Base-by-base conservation (phyloP, 2,797 vertebrate genomes). In the Coregonus sp. region DNA sequence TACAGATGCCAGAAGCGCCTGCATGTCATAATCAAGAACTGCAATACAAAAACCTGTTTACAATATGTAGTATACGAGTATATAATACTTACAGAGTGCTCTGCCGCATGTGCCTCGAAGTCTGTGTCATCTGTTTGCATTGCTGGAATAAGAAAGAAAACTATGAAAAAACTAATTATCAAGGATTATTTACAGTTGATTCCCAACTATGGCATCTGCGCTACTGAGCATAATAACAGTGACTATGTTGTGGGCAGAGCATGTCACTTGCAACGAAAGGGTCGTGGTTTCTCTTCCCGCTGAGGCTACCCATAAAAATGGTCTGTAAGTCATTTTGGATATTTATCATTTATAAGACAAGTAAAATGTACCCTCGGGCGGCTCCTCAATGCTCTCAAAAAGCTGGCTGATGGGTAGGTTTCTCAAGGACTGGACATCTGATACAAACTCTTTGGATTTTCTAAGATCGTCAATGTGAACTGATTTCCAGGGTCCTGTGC, bases 391-490 rank as follows among this genome's bases (percentile, higher is more conserved):
- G 81, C 82, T 87, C 81, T 84, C 91, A 91, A 99, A 97, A 70
- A 99, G 86, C 66, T 98, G 94, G 89, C 97, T 97, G 90, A 99
- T 96, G 67, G 96, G 92, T 88, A 97, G 85, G 50, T 87, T 93
- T 88, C 96, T 96, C 87, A 99, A 89, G 47, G 90, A 88, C 35
- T 96, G 96, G 86, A 99, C 81, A 59, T 98, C 96, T 0, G 96
- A 95, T 72, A 93, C 87, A 80, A 99, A 97, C 84, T 95, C 93
- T 25, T 93, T 94, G 63, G 97, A 96, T 31, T 77, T 92, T 84
- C 94, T 94, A 35, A 99, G 95, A 85, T 99, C 98, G 0, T 99
- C 98, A 0, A 99, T 96, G 75, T 99, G 98, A 86, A 97, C 95
- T 0, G 97, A 97, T 75, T 85, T 95, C 98, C 97, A 99, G 16